Base-by-base conservation (phyloP, 2,888 invertebrate genomes). In the Pterobdella sp. region DNA sequence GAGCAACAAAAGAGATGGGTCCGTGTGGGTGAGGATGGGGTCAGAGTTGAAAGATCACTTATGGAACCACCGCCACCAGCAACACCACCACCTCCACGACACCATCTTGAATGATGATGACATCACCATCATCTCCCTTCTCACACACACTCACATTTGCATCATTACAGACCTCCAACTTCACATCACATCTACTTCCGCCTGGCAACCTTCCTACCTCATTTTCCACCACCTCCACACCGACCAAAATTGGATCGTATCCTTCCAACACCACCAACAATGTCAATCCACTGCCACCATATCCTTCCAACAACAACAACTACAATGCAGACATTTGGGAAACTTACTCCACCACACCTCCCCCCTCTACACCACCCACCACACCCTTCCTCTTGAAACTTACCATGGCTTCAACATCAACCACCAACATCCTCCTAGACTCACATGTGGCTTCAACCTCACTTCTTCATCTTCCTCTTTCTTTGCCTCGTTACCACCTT, bases 171-270 rank as follows among this genome's bases (percentile, higher is more conserved):
- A 69, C 52, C 49, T 69, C 26, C 31, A 69, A 26, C 31, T 69
- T 26, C 26, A 34, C 69, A 31, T 69, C 69, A 1, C 29, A 29
- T 32, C 69, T 7, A 42, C 69, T 29, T 34, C 69, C 31, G 69
- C 69, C n/a, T 69, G 69, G 69, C 69, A 69, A 32, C 69, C 69
- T 26, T 69, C 69, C 3, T 69, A 69, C 52, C 29, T 69, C 22
- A 49, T 69, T 10, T 49, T 49, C 26, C 52, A 52, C 52, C 42
- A 69, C 29, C 69, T 52, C 7, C 10, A 29, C 26, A 26, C 42
- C 29, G 34, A 52, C 1, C 42, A 29, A 18, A 29, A 69, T n/a
- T 32, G 49, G 29, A 69, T 69, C 49, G 32, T 69, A 22, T 52
- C 34, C 52, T 52, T 69, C 31, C 31, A 69, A 18, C 52, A 69